Percentiles rank a stretch among this genome's conserved stretches.
Conservation (phyloP, 53 echinoderm and acorn worm species). For the Echinometra lucunter region DNA sequence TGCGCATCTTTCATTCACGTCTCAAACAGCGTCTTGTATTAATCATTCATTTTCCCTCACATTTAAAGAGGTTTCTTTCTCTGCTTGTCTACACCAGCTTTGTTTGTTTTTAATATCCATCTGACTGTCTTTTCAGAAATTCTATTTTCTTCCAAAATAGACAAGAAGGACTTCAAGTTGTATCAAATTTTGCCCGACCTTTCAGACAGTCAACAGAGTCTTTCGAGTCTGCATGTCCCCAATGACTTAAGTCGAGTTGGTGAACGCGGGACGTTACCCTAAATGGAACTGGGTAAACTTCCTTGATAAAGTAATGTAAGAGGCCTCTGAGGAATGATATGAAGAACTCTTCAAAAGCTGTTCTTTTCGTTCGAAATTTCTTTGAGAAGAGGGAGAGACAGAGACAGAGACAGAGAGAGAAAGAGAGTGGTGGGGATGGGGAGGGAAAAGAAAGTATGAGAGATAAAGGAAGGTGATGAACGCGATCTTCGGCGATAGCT, state of each 20-base stretch:
- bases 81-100: not conserved
- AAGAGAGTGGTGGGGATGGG: no score
- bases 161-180: not conserved
- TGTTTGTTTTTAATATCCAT: not conserved
- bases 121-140: not conserved
- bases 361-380: not conserved
- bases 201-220: not conserved
- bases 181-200: slow-evolving; percentile 18
- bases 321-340: slow-evolving; percentile 23
- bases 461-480: no score
- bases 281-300: slow-evolving; percentile 3
- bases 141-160: not conserved
- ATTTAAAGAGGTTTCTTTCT: no score
- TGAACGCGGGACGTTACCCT: not conserved
- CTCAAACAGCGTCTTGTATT: no score
- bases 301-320: not conserved
- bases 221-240: not conserved
- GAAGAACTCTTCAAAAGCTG: not conserved
- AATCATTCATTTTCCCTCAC: no score
- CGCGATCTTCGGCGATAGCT: no score
- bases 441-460: not conserved
- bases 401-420: no score
- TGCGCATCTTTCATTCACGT: no score
- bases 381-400: not conserved
- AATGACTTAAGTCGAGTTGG: not conserved